Percentiles rank a stretch among this genome's conserved stretches.
phyloP scores from a whole-genome alignment of 1,140 invertebrate genomes.

The Parapsyche elsis region DNA sequence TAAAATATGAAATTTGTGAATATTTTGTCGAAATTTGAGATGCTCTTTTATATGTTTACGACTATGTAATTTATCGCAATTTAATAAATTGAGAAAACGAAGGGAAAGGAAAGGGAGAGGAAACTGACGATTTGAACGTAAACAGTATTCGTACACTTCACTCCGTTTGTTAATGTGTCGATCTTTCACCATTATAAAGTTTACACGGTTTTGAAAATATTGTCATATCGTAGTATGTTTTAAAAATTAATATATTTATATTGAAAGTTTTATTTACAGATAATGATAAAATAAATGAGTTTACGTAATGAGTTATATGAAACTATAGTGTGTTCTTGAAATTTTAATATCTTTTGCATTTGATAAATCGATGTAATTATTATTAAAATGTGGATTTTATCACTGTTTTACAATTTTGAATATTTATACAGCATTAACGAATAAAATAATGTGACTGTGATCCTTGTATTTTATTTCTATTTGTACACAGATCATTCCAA shows the following conservation, averaged over 20 bases:
- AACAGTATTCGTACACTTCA: neutral
- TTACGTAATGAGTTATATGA: conserved; percentile 38
- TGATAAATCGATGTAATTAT: conserved; percentile 52
- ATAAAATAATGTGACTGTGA: conserved; percentile 64
- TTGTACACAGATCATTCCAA: neutral
- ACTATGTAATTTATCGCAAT: conserved; percentile 43
- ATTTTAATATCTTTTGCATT: conserved; percentile 54
- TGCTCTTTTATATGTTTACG: conserved; percentile 29
- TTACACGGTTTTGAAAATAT: neutral
- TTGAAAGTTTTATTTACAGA: conserved; percentile 19
- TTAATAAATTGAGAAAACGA: conserved; percentile 26
- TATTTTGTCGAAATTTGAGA: conserved; percentile 44
- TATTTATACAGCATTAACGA: conserved; percentile 69
- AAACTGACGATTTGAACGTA: conserved; percentile 21
- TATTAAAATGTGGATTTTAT: conserved; percentile 65
- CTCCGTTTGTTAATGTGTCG: neutral
- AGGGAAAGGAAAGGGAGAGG: neutral
- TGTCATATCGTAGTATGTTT: conserved; percentile 33
- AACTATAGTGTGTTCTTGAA: conserved; percentile 41
- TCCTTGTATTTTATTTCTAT: conserved; percentile 27
- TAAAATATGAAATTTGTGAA: conserved; percentile 14
- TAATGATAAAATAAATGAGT: no score
- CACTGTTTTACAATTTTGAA: conserved; percentile 70
- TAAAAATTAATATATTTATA: neutral
- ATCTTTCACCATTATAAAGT: conserved; percentile 21